Evolutionary conservation across 2,113 vertebrate species (phyloP), one percentile per base, ranked within the genome.

Genomic region (Chrysemys picta): DNA sequence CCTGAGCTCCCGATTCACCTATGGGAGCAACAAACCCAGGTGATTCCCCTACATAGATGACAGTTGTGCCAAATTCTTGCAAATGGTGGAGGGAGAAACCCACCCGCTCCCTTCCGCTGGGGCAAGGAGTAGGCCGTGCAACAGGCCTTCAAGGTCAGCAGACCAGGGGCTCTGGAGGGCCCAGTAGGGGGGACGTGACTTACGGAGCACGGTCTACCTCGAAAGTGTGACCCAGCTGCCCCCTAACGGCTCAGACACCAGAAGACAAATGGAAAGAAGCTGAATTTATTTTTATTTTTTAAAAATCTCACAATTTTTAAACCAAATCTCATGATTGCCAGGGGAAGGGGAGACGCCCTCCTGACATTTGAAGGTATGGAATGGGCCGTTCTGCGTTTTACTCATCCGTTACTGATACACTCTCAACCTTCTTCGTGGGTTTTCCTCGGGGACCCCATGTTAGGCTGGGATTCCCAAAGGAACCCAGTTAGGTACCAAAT

Each of bases 261-360:
- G 65, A 21, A 9, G 35, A 69, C 65, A 69, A 69, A n/a, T 10
- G 35, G 35, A 16, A 17, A 21, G 35, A n/a, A 9, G 16, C 65
- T 21, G 65, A 69, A 21, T n/a, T 21, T 17, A 19, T 69, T 19
- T 69, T 38, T 59, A 13, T 29, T 29, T 9, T 5, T 59, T 29
- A 12, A 3, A 27, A 62, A 31, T 16, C 62, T 69, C 62, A 17
- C 17, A 0, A 69, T 19, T 69, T 69, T 69, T n/a, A 35, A 69
- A 69, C 35, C 62, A 17, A 69, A 47, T 35, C 53, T 62, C n/a
- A 22, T 10, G 79, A 9, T 5, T 2, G 27, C 42, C 1, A 2
- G 8, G n/a, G 83, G n/a, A 4, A 2, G 0, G 1, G n/a, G 4
- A 0, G 1, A 8, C 3, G 3, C 1, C 65, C 27, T 56, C 53